Percentiles rank a stretch among this genome's conserved stretches.
These are phyloP conservation scores for Ispidina picta DNA, from an alignment of 2,797 vertebrate species.

Conservation along the genomic window DNA sequence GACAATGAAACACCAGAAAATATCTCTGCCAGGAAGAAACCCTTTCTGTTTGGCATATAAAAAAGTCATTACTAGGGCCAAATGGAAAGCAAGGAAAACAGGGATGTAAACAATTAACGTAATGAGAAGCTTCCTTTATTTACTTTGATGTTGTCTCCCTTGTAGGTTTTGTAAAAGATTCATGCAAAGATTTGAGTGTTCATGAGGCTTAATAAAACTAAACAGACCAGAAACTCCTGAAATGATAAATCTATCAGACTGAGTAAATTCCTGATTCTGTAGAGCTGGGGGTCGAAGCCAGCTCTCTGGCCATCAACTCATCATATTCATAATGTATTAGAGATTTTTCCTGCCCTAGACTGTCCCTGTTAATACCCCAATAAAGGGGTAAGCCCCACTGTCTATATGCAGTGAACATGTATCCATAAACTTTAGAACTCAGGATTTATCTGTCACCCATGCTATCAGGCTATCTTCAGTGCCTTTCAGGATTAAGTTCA, in stretches of 20 bases:
- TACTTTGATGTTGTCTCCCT: neutral
- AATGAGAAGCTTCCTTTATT: neutral
- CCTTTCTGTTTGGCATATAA: neutral
- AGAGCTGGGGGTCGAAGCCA: neutral
- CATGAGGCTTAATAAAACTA: neutral
- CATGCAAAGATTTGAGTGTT: neutral
- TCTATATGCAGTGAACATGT: neutral
- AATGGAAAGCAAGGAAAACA: neutral
- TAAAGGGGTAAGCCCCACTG: neutral
- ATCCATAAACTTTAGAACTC: neutral
- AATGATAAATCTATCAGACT: neutral
- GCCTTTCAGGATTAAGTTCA: neutral
- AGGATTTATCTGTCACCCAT: neutral
- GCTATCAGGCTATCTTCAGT: neutral
- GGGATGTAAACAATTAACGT: neutral
- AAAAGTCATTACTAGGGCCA: neutral
- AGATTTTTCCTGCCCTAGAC: neutral
- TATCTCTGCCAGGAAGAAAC: neutral
- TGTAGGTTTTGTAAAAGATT: neutral
- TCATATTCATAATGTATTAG: neutral
- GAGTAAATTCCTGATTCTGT: neutral
- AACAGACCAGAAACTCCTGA: neutral
- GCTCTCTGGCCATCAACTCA: neutral
- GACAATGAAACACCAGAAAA: neutral
- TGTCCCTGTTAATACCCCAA: neutral